A percentile compares a stretch with the other conserved stretches of the same genome.
Evolutionary conservation across 2,113 vertebrate species (phyloP).

Genomic region (Scartelaos histophorus): DNA sequence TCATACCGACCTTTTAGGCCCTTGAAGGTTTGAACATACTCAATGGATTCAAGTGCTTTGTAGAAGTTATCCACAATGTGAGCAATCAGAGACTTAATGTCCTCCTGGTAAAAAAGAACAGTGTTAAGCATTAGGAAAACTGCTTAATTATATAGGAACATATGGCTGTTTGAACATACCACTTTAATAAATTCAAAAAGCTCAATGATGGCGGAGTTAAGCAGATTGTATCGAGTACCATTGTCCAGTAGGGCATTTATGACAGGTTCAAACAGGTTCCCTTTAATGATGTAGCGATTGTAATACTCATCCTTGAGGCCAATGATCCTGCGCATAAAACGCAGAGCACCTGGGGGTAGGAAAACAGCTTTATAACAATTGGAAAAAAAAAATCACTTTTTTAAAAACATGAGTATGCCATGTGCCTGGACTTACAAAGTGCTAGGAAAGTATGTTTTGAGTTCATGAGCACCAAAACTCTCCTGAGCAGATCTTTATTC

Average conservation of each 20-base stretch:
- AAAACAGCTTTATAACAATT: not conserved
- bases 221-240: conserved; percentile 95
- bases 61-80: conserved; percentile 99
- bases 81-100: conserved; percentile 95
- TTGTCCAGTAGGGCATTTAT: conserved; percentile 97
- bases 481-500: conserved; percentile 96
- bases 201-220: conserved; percentile 96
- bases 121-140: not conserved
- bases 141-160: not conserved
- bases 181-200: conserved; percentile 99
- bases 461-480: conserved; percentile 97
- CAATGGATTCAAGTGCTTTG: conserved; percentile 97
- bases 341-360: conserved; percentile 86
- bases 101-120: conserved; percentile 82
- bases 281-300: conserved; percentile 98
- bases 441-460: conserved; percentile 98
- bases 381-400: not conserved
- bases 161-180: conserved; percentile 75
- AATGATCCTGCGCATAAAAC: conserved; percentile 98
- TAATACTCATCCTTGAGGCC: conserved; percentile 98
- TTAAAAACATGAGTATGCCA: not conserved
- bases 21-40: conserved; percentile 99
- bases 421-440: conserved; percentile 86
- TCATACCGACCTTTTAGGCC: conserved; percentile 96
- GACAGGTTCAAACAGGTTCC: conserved; percentile 97